phyloP scores from a whole-genome alignment of 2,797 vertebrate species.

The Melopsittacus undulatus region DNA sequence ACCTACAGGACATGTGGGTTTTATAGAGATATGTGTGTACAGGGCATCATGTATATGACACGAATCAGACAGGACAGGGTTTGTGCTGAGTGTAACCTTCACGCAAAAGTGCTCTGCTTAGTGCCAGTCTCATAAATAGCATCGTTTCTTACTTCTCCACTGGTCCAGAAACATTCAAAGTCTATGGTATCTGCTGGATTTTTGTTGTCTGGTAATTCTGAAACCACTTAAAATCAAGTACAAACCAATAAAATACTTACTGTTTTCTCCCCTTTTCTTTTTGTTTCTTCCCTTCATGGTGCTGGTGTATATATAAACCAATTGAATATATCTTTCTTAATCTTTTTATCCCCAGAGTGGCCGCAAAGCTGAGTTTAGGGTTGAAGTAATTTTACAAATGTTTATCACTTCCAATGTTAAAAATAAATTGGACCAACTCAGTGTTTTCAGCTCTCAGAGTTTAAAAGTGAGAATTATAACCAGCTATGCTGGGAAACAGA shows the following conservation, averaged over 20 bases:
- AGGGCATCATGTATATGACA: background rate
- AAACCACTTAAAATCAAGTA: background rate
- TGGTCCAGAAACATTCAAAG: background rate
- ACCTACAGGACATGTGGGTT: background rate
- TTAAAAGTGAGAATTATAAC: conserved; percentile 51
- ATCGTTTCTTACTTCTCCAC: background rate
- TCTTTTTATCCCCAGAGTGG: background rate
- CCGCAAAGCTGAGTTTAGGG: background rate
- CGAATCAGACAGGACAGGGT: background rate
- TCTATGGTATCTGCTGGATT: background rate
- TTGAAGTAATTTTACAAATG: background rate
- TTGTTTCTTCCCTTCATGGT: background rate
- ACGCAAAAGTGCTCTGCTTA: background rate
- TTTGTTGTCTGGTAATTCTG: background rate
- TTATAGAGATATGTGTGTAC: background rate
- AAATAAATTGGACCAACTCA: background rate
- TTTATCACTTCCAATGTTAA: background rate
- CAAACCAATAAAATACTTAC: background rate
- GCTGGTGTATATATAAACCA: background rate
- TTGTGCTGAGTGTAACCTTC: background rate
- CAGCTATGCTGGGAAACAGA: background rate
- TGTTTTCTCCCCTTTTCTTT: background rate
- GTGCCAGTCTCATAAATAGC: background rate
- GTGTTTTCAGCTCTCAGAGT: conserved; percentile 19
- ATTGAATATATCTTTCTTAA: background rate